Evolutionary conservation across 2,113 vertebrate genomes (phyloP), one percentile per base, ranked within the genome.

Genomic region (Lophotis ruficrista): DNA sequence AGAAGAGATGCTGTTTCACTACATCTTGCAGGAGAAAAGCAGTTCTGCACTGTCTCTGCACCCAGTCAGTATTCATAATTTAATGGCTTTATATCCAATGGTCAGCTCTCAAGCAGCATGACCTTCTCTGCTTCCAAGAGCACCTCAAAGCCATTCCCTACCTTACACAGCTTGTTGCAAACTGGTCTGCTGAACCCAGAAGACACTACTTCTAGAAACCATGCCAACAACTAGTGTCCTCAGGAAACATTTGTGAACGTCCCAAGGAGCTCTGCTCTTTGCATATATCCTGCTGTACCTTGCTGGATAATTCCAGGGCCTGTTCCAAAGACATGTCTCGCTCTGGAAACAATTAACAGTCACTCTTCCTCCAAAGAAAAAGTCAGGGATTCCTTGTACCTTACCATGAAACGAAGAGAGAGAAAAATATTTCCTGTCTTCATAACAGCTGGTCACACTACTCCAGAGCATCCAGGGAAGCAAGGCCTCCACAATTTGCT

Each of bases 261-360:
- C 86, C 50, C 47, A 81, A 1, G 0, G 2, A 91, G 37, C 15
- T 71, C 73, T 80, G 47, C 17, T 65, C 45, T 81, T 61, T 73
- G 30, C 50, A 75, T 54, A 20, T 41, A 43, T 31, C 16, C 50
- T 65, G 62, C 54, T 73, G 33, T 73, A 91, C 87, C 83, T 92
- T 83, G 83, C 77, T 71, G 38, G 35, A 64, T 92, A 48, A 96
- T 96, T 94, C 91, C 94, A 95, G 1, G 2, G 31, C 25, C n/a
- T 33, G 47, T 64, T 97, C 83, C 95, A 95, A 75, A 95, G 51
- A 21, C 24, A 15, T 9, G 24, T 35, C 62, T 50, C 0, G 3
- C 54, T 86, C 88, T 86, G 93, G 94, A 96, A 93, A 80, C 41
- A 89, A 94, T 81, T 86, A 93, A 48, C 58, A 65, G 57, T 25